Evolutionary conservation across 2,888 invertebrate species (phyloP).

Genomic region (Limnephilus lunatus): DNA sequence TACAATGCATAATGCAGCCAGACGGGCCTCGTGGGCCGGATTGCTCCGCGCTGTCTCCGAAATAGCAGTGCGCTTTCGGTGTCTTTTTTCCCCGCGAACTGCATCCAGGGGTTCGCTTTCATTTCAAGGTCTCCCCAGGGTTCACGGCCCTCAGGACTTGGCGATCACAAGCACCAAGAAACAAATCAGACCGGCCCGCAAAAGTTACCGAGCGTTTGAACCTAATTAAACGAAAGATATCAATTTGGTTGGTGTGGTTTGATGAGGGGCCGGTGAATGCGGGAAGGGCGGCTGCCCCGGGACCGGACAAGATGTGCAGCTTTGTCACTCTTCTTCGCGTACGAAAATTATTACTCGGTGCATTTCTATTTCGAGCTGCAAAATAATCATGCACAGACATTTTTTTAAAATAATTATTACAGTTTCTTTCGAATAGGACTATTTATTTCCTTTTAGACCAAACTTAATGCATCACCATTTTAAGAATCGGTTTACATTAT

Average conservation of each 20-base stretch:
- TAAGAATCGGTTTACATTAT: no score
- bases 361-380: not conserved
- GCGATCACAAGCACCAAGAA: not conserved
- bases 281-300: not conserved
- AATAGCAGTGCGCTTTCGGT: conserved; percentile 14
- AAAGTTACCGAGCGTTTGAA: not conserved
- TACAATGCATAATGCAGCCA: not conserved
- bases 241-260: not conserved
- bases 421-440: not conserved
- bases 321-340: not conserved
- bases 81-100: conserved; percentile 19
- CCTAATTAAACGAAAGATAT: not conserved
- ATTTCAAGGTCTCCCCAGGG: conserved; percentile 39
- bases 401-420: not conserved
- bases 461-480: no score
- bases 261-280: not conserved
- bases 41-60: not conserved
- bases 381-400: not conserved
- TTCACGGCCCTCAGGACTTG: conserved; percentile 19
- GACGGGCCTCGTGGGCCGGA: conserved; percentile 5
- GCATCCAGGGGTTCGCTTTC: conserved; percentile 44
- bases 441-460: not conserved
- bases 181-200: not conserved
- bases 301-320: conserved; percentile 8
- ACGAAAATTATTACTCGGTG: not conserved